phyloP scores from a whole-genome alignment of 2,888 invertebrate species.

The Esperia sulphurella region DNA sequence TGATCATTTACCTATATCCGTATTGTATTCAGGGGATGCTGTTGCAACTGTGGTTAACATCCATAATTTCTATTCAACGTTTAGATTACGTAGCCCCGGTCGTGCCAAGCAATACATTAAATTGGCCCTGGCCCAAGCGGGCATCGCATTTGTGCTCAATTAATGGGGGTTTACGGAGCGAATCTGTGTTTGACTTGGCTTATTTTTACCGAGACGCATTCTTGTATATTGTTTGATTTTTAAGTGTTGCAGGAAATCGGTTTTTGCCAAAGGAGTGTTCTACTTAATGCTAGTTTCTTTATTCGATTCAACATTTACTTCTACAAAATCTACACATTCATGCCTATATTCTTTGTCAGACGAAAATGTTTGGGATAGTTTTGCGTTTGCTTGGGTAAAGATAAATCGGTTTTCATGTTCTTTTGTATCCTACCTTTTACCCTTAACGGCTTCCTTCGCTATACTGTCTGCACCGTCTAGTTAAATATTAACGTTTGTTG shows the following conservation, averaged over 20 bases:
- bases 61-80: slow-evolving; percentile 59
- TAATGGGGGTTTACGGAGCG: slow-evolving; percentile 56
- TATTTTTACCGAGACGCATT: slow-evolving; percentile 4
- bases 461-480: background rate
- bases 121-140: slow-evolving; percentile 65
- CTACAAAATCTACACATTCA: no score
- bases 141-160: slow-evolving; percentile 58
- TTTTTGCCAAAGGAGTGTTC: background rate
- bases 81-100: slow-evolving; percentile 43
- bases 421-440: slow-evolving; percentile 4
- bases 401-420: background rate
- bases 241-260: background rate
- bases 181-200: slow-evolving; percentile 23
- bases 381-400: background rate
- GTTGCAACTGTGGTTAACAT: slow-evolving; percentile 16
- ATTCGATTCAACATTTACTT: no score
- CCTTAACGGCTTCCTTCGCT: slow-evolving; percentile 4
- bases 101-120: slow-evolving; percentile 72
- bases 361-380: background rate
- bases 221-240: slow-evolving; percentile 1
- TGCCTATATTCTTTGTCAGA: no score
- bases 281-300: no score
- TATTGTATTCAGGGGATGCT: slow-evolving; percentile 7
- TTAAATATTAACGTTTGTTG: slow-evolving; percentile 6
- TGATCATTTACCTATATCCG: no score